Conservation (phyloP, 2,888 invertebrate species). For the Zaprionus obscuricornis region DNA sequence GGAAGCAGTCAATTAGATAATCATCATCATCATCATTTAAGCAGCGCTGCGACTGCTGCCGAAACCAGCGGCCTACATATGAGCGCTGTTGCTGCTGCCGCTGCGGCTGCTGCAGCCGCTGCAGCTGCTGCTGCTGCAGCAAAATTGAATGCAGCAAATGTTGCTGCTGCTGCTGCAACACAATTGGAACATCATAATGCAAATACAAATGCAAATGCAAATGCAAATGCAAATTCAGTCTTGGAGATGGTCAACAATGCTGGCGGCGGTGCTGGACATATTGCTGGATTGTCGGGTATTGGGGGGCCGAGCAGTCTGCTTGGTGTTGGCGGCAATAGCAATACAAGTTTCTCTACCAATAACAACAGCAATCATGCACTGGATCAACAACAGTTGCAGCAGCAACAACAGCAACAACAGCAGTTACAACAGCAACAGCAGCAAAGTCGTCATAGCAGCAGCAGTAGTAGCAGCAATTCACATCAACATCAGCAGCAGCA, state of each 20-base stretch:
- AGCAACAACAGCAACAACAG: conserved; percentile 48
- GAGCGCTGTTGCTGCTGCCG: conserved; percentile 60
- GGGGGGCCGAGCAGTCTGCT: conserved; percentile 46
- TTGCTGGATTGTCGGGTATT: no score
- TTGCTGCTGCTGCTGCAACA: conserved; percentile 20
- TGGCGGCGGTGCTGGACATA: conserved; percentile 10
- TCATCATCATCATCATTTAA: conserved; percentile 50
- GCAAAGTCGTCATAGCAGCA: conserved; percentile 29
- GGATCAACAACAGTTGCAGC: conserved; percentile 40
- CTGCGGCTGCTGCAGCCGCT: conserved; percentile 62
- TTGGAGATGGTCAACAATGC: conserved; percentile 51
- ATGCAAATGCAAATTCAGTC: conserved; percentile 44
- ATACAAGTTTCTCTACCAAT: conserved; percentile 47
- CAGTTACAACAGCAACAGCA: conserved; percentile 44
- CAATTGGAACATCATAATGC: conserved; percentile 61
- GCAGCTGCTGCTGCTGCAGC: conserved; percentile 63
- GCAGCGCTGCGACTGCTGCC: conserved; percentile 41
- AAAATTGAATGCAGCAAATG: conserved; percentile 57
- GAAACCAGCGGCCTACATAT: conserved; percentile 56
- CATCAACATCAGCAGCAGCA: conserved; percentile 57
- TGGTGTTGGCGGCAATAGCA: conserved; percentile 50
- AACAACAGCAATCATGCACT: conserved; percentile 54
- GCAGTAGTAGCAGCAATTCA: conserved; percentile 74
- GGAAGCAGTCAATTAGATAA: conserved; percentile 51
- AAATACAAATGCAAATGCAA: conserved; percentile 25